Evolutionary conservation across 2,113 vertebrate genomes (phyloP), one percentile per base, ranked within the genome.

Genomic region (Edolisoma coerulescens): DNA sequence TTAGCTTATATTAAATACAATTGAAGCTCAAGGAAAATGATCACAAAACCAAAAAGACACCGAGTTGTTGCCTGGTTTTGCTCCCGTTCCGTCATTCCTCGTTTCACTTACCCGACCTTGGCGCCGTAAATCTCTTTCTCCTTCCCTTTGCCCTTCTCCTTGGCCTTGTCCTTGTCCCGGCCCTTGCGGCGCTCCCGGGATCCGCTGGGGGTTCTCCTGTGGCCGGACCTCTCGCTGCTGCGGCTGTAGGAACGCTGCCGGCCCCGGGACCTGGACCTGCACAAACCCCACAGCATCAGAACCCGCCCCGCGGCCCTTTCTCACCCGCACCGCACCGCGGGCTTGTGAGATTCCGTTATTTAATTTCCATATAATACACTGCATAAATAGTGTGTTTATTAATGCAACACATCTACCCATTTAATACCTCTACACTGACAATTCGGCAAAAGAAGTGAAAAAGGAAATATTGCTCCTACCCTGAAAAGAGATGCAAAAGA

Each of bases 241-340:
- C 96, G 95, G 83, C 99, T 99, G 39, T 96, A 97, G 35, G 99
- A 99, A 6, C 98, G 98, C 27, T 96, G 98, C 7, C 98, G 97
- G 42, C 97, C 98, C 61, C 98, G 98, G 35, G 99, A 99, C 26
- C 98, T 96, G 59, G 99, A 99, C 94, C 99, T 99, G 75, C 9
- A 45, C 57, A 37, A 8, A 37, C 4, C n/a, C n/a, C 57, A 59
- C 56, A 35, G 9, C 4, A 3, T 59, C 56, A 57, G 13, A 15
- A 7, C 4, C 1, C 33, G 8, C 33, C 30, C 16, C 3, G 49
- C 5, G 15, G 27, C 16, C 28, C 4, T 21, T 28, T 12, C 35
- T 5, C 57, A 20, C 10, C 74, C 37, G 56, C 27, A 30, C 56
- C 11, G 21, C 35, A 5, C 45, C 57, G n/a, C 35, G 16, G 59